Evolutionary conservation across 2,797 vertebrate genomes (phyloP), one percentile per base, ranked within the genome.

Genomic region (Hybognathus amarus): DNA sequence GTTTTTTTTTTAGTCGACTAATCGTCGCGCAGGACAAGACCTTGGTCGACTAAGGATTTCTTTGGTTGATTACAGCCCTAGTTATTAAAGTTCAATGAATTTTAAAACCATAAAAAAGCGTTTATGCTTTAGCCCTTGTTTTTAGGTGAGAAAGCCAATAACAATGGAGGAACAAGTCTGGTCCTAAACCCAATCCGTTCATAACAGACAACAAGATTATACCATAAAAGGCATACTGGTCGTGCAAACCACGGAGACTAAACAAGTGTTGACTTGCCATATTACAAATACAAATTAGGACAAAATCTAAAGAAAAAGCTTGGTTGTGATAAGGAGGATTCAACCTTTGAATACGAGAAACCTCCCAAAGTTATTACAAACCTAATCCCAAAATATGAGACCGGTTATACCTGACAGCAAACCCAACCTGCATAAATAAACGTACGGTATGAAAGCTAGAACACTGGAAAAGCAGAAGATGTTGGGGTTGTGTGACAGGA

Each of bases 331-430:
- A 24, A 68, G 81, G 47, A 69, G 36, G 33, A 36, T 77, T 83
- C 45, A 47, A 78, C 40, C 18, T 71, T 33, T 71, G 22, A 78
- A 83, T 83, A 63, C 10, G 22, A 27, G 30, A 45, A 83, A 77
- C 82, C 82, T 83, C 54, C 75, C 82, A 77, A 47, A 38, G 74
- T 83, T 83, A 76, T 70, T 71, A 70, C 74, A 83, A 22, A 71
- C 30, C 66, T 70, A 83, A 83, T 78, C 82, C 82, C 40, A 70
- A 77, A 83, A 71, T 77, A 83, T 78, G 64, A 78, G 75, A 83
- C 82, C 75, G 56, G 82, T 83, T 61, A 27, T 17, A 78, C 82
- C 82, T 59, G 73, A 69, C 52, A 83, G 63, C 52, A 69, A 83
- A 76, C 64, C 74, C 50, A 69, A 78, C 52, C 42, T 61, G 40